Base-by-base conservation (phyloP, 2,888 invertebrate genomes). In the Monopis laevigella region DNA sequence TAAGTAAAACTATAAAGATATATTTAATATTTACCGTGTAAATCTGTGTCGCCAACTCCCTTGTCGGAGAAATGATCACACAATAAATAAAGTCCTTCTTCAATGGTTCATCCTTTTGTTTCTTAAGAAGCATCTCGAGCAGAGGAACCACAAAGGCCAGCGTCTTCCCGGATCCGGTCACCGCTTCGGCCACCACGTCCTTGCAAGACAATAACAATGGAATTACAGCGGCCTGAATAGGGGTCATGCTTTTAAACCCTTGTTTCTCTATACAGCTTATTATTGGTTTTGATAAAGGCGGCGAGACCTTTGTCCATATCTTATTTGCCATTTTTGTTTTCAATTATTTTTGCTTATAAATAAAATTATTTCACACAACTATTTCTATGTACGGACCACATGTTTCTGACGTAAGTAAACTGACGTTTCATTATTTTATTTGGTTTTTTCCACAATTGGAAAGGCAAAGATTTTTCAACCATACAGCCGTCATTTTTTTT, bases 81-180 rank as follows among this genome's bases (percentile, higher is more conserved):
- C 91, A 93, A 26, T 94, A 96, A 41, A 98, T 84, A 72, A 92
- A 91, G 51, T 87, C 85, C 49, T 85, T 83, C 44, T 85, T 85
- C 81, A 92, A 85, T 1, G 85, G 82, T 13, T 83, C 80, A 34
- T 86, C 83, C 26, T 82, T 77, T 51, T 82, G 83, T 51, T 87
- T 77, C 41, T 83, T 78, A 47, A 84, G 73, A 38, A 99, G 69
- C 54, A 96, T 88, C 75, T 98, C 94, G 39, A 99, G 56, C 55
- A 96, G 66, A 0, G 99, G 99, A 30, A 99, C 87, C 8, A 98
- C 75, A 68, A 98, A 99, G 0, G 98, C 96, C 27, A 99, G 71
- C 0, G 98, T 99, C 77, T 99, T 99, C 0, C 99, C 99, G 48
- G 98, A 98, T 2, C 99, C 99, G 1, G 99, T 99, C 0, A 98